Percentiles rank a stretch among this genome's conserved stretches.
Evolutionary conservation across 2,113 vertebrate species (phyloP).

Genomic region (Asarcornis scutulata): DNA sequence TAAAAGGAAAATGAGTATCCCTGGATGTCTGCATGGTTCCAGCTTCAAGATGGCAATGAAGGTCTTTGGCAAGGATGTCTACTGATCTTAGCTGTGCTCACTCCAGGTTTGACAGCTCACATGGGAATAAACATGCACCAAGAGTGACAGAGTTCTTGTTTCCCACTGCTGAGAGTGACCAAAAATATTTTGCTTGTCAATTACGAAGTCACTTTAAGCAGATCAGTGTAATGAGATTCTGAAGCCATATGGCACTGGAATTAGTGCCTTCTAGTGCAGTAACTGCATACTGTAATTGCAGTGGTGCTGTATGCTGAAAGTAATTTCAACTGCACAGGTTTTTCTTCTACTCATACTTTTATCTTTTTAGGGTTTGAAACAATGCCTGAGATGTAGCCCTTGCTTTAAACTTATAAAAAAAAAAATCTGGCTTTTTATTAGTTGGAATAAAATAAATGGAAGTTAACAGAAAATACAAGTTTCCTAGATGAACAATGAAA

Average conservation of each 20-base stretch:
- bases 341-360: background rate
- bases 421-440: background rate
- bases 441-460: background rate
- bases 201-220: constrained; percentile 61
- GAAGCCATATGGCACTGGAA: constrained; percentile 63
- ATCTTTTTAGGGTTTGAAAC: background rate
- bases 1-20: background rate
- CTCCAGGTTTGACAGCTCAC: background rate
- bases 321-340: background rate
- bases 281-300: background rate
- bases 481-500: background rate
- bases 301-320: background rate
- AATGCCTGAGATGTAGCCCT: background rate
- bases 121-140: background rate
- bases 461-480: background rate
- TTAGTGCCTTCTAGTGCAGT: constrained; percentile 33
- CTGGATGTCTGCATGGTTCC: background rate
- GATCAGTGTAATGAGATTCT: constrained; percentile 71
- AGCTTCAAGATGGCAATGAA: background rate
- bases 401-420: background rate
- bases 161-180: constrained; percentile 33
- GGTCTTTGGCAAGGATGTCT: background rate
- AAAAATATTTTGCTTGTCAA: background rate
- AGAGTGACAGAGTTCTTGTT: background rate
- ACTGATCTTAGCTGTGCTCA: background rate